Evolutionary conservation across 2,888 invertebrate species (phyloP), one percentile per base, ranked within the genome.

Genomic region (Ceraclea dissimilis): DNA sequence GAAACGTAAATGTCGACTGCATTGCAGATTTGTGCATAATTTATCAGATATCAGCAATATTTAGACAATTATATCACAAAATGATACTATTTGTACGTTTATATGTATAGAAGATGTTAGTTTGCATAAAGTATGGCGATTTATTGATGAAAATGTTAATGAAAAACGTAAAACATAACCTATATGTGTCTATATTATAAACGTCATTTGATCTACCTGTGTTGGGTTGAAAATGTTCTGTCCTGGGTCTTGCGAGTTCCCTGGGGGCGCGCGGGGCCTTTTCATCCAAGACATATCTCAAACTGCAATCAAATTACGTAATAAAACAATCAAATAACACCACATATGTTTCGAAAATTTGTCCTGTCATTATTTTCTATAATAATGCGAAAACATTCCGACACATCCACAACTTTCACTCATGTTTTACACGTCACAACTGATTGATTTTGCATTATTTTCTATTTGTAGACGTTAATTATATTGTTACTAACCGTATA

Each of bases 221-320:
- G 70, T 65, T 57, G 71, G 67, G 63, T 66, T 64, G 67, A 69
- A 72, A 60, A 52, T 18, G 50, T 52, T 49, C 21, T 55, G 58
- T 19, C 53, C 74, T 61, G 68, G 64, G 59, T 67, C 61, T 47
- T 56, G 49, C 65, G 59, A 68, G 64, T 64, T 69, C 64, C 67
- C 69, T 64, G 64, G 70, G 65, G 68, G 70, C 66, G 60, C 68
- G 59, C 64, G 67, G 60, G 66, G 65, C 67, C 74, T 71, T 67
- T 75, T 75, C 71, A 71, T 74, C 77, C 77, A 78, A 69, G 77
- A 77, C 77, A 78, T 78, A 64, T 65, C 68, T 64, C 63, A 62
- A 61, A 61, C 67, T 71, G 70, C 65, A 65, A 66, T 67, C 67
- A 63, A 71, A 58, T 77, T 76, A 76, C 72, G 75, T 76, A 76